These are phyloP conservation scores for Rhyacophila brunnea DNA, from an alignment of 1,140 invertebrate species.

Conservation along the genomic window DNA sequence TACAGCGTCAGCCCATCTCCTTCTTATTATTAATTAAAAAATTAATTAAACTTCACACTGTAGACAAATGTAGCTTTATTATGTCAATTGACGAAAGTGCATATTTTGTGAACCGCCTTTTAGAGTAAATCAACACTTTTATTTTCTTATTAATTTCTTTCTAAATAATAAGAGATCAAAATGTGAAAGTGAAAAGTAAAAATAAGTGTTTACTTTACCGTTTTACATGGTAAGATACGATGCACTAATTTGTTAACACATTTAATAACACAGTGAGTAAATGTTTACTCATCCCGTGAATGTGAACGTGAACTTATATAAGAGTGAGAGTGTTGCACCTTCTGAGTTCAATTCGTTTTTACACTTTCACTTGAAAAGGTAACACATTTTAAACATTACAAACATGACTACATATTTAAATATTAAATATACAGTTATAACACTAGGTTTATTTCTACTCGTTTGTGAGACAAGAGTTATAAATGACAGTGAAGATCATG, in stretches of 20 bases:
- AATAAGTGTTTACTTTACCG: not conserved
- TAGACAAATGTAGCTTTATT: too few relatives aligned
- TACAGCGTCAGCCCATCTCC: too few relatives aligned
- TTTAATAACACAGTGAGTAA: conserved; percentile 2
- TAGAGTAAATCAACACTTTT: too few relatives aligned
- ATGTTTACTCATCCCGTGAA: conserved; percentile 6
- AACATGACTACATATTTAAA: not conserved
- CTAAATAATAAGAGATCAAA: too few relatives aligned
- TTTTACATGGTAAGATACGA: not conserved
- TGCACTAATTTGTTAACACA: too few relatives aligned
- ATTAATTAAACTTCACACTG: too few relatives aligned
- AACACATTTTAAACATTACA: not conserved
- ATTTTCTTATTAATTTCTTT: too few relatives aligned
- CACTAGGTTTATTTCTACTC: conserved; percentile 4
- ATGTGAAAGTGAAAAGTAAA: not conserved
- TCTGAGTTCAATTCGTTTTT: conserved; percentile 3
- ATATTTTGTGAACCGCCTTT: too few relatives aligned
- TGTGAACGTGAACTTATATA: conserved; percentile 19
- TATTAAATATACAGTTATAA: not conserved
- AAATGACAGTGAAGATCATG: not conserved
- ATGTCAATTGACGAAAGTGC: too few relatives aligned
- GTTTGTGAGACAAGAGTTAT: conserved; percentile 6
- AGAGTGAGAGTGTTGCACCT: conserved; percentile 5
- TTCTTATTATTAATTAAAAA: too few relatives aligned
- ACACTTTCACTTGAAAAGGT: conserved; percentile 12